These are phyloP conservation scores for Holacanthella duospinosa DNA, from an alignment of 2,888 invertebrate genomes.

Conservation along the genomic window DNA sequence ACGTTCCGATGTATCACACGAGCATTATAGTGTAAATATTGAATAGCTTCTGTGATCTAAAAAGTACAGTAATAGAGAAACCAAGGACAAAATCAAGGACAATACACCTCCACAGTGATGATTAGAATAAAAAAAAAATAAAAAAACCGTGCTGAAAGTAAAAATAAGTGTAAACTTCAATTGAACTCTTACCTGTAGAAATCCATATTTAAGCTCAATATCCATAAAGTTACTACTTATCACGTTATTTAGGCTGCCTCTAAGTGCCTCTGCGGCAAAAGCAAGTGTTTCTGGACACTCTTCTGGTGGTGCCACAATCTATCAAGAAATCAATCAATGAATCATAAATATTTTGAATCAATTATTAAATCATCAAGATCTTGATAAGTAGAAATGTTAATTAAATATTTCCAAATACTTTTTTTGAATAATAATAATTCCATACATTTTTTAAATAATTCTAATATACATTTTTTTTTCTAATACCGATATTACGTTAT, in stretches of 20 bases:
- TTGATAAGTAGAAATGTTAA: too few relatives aligned
- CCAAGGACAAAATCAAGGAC: not conserved
- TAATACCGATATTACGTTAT: too few relatives aligned
- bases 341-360: too few relatives aligned
- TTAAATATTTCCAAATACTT: too few relatives aligned
- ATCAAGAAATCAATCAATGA: conserved; percentile 8
- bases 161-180: too few relatives aligned
- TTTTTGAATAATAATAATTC: too few relatives aligned
- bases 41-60: conserved; percentile 89
- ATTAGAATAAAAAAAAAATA: too few relatives aligned
- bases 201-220: conserved; percentile 84
- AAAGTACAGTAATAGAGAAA: conserved; percentile 40
- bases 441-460: too few relatives aligned
- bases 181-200: conserved; percentile 64
- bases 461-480: conserved; percentile 1
- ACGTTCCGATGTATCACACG: conserved; percentile 87
- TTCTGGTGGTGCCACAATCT: conserved; percentile 61
- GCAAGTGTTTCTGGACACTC: conserved; percentile 79
- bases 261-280: conserved; percentile 19
- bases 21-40: conserved; percentile 79
- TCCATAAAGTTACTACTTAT: conserved; percentile 56
- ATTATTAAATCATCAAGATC: too few relatives aligned
- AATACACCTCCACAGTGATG: not conserved
- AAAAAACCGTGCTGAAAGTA: too few relatives aligned
- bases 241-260: conserved; percentile 41